Conservation (phyloP, 1,140 invertebrate genomes). For the Heliconius melpomene region DNA sequence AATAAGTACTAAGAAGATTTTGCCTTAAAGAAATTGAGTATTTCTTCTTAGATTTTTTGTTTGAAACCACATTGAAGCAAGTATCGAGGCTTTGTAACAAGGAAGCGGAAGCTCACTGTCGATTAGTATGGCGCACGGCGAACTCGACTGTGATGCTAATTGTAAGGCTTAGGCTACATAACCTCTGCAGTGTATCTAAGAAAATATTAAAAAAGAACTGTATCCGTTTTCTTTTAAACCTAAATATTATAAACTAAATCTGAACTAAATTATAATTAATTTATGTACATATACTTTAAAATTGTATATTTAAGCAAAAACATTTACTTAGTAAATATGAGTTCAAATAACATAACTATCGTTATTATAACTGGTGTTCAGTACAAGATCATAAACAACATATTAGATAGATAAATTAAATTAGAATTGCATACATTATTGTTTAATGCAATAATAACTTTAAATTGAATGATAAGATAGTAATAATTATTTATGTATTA, state of each 20-base stretch:
- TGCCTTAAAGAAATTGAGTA: background rate
- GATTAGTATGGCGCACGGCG: slow-evolving; percentile 41
- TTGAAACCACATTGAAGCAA: slow-evolving; percentile 12
- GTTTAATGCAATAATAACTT: background rate
- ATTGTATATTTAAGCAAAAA: too few species aligned
- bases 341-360: too few species aligned
- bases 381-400: background rate
- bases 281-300: too few species aligned
- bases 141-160: slow-evolving; percentile 24
- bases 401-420: background rate
- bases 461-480: background rate
- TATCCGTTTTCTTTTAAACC: too few species aligned
- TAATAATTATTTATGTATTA: background rate
- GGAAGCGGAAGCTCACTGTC: slow-evolving; percentile 41
- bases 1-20: background rate
- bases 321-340: too few species aligned
- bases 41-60: background rate
- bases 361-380: too few species aligned
- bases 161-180: slow-evolving; percentile 7
- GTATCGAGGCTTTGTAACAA: slow-evolving; percentile 26
- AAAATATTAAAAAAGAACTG: background rate
- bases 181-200: background rate
- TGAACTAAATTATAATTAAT: too few species aligned
- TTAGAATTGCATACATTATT: background rate
- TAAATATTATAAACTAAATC: too few species aligned